Base-by-base conservation (phyloP, 2,888 invertebrate genomes). In the Nemurella pictetii region DNA sequence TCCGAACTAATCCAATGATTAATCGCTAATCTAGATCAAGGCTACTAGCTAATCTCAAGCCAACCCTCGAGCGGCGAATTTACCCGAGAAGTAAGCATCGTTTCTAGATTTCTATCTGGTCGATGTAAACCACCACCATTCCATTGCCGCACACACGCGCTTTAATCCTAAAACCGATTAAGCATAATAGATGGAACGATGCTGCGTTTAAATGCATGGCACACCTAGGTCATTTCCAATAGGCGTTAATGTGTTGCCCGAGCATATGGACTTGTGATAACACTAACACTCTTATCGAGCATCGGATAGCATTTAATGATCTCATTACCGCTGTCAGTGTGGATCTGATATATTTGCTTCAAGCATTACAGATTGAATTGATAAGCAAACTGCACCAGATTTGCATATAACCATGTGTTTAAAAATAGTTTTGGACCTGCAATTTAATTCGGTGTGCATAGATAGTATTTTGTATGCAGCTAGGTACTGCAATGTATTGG, bases 1-100 rank as follows among this genome's bases (percentile, higher is more conserved):
- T 85, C 80, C 83, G 28, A 26, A 25, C 85, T 85, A 85, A 85
- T 85, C 85, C 85, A 84, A 85, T 85, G 85, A 85, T 85, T 83
- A 85, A 85, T 85, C 85, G 75, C 77, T 85, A 85, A 85, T 85
- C 83, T 84, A 83, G 80, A 85, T 85, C 85, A 35, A 75, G 85
- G 28, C 72, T 72, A 20, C 55, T 82, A 55, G 26, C 82, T 55
- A 28, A 82, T 82, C 82, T 78, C 29, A 15, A 9, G 4, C 20
- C 75, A 7, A 26, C 75, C 75, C 75, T n/a, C 27, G 75, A n/a
- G 27, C 2, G 27, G 9, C 25, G 75, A 75, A 55, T 55, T 1
- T 55, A 12, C 1, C 55, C 3, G 55, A 55, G 55, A 55, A 55
- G 55, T 55, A 55, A 55, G 20, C 9, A 55, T 55, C 55, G 55